phyloP scores from a whole-genome alignment of 2,797 vertebrate species.

The Manis pentadactyla region DNA sequence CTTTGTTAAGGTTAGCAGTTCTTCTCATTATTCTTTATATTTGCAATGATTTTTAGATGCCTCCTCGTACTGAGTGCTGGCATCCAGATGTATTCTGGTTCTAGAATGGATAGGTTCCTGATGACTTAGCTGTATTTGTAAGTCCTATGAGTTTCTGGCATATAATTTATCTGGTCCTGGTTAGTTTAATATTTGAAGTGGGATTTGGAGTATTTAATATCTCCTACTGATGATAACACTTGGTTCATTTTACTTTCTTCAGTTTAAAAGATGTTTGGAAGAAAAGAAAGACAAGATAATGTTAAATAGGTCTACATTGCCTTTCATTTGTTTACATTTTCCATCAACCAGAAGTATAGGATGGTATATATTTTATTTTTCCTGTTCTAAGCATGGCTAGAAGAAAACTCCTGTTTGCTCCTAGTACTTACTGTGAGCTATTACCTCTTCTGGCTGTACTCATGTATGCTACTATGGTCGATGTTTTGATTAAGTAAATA shows the following conservation, averaged over 20 bases:
- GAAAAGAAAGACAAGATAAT: neutral
- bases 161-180: neutral
- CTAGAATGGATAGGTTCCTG: conserved; percentile 20
- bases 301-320: neutral
- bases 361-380: neutral
- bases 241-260: conserved; percentile 41
- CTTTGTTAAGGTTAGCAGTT: neutral
- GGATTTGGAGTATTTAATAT: conserved; percentile 14
- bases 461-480: neutral
- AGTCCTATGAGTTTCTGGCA: neutral
- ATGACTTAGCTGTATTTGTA: neutral
- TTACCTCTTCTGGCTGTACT: neutral
- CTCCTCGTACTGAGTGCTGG: neutral
- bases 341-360: neutral
- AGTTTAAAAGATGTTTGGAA: conserved; percentile 43
- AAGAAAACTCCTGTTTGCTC: neutral
- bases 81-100: neutral
- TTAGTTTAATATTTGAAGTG: conserved; percentile 50
- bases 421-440: neutral
- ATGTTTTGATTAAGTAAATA: conserved; percentile 15
- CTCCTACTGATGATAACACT: neutral
- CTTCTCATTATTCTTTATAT: neutral
- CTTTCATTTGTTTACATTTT: conserved; percentile 48
- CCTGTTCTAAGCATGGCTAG: neutral
- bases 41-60: conserved; percentile 23